phyloP scores from a whole-genome alignment of 2,113 vertebrate genomes.

The Bostrychus sinensis region DNA sequence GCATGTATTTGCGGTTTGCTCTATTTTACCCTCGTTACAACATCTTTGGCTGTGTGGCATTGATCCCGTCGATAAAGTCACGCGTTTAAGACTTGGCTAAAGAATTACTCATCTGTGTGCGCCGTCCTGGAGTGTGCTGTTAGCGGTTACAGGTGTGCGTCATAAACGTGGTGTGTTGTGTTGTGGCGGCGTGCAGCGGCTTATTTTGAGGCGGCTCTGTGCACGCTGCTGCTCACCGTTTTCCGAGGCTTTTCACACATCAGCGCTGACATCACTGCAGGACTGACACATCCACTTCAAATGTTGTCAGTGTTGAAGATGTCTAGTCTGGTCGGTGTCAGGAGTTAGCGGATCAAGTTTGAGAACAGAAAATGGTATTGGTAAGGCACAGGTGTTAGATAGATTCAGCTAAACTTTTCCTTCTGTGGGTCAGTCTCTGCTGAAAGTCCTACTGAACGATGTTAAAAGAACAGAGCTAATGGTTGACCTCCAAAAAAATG shows the following conservation, averaged over 20 bases:
- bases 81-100: neutral
- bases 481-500: too few relatives aligned
- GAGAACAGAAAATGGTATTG: conserved; percentile 4
- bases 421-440: too few relatives aligned
- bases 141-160: conserved; percentile 72
- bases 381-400: too few relatives aligned
- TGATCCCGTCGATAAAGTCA: neutral
- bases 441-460: too few relatives aligned
- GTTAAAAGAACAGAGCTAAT: too few relatives aligned
- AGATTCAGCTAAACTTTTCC: too few relatives aligned
- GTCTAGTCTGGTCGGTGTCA: neutral
- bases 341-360: conserved; percentile 46
- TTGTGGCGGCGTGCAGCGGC: conserved; percentile 32
- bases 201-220: conserved; percentile 23
- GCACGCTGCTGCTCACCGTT: neutral
- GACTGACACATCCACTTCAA: conserved; percentile 19
- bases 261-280: conserved; percentile 24
- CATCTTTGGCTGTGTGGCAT: conserved; percentile 21
- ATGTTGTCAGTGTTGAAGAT: neutral
- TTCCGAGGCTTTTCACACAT: conserved; percentile 9
- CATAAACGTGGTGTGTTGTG: too few relatives aligned
- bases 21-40: conserved; percentile 18
- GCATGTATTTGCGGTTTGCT: conserved; percentile 46
- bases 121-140: neutral
- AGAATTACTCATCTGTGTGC: neutral